Evolutionary conservation across 1,140 invertebrate species (phyloP), one percentile per base, ranked within the genome.

Genomic region (Drosophila sproati): DNA sequence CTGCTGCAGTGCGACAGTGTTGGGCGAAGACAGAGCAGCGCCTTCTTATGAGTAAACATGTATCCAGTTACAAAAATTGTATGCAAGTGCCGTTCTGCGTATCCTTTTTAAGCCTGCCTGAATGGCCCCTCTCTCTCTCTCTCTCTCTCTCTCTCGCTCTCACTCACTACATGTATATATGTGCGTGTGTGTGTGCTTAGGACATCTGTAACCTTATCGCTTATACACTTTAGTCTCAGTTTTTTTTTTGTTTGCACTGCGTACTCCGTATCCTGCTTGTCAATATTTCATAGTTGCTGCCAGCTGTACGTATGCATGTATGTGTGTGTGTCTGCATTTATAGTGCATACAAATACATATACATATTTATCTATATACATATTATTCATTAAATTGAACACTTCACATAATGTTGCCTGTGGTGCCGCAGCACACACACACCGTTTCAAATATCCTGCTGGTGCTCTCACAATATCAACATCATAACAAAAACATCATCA

Each of bases 141-240:
- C 20, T 20, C 20, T 20, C 1, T 20, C 20, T 20, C 20, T 20
- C 0, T 20, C 20, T 20, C 20, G 1, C 20, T 20, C 20, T 20
- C 1, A 1, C 28, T 71, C 39, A 43, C n/a, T 54, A 32, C 52
- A 32, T 51, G 37, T 50, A 5, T 31, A n/a, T 41, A 52, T 63
- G 12, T 50, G 20, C 34, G 56, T 77, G 10, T 71, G 52, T 85
- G 73, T 88, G 51, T 77, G 73, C 63, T 78, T 83, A 83, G 85
- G 85, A 78, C 85, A 88, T 88, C 85, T 89, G 85, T 81, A 89
- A 89, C 85, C 86, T 89, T 85, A 89, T 89, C 85, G 79, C 80
- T 32, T 55, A 71, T 73, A 80, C 63, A 69, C 59, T 80, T 73
- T 59, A 80, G 69, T 77, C 70, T 69, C 68, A 62, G 43, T 54